Percentiles rank a stretch among this genome's conserved stretches.
These are phyloP conservation scores for Drosophila longiperda DNA, from an alignment of 2,888 invertebrate species.

Conservation along the genomic window DNA sequence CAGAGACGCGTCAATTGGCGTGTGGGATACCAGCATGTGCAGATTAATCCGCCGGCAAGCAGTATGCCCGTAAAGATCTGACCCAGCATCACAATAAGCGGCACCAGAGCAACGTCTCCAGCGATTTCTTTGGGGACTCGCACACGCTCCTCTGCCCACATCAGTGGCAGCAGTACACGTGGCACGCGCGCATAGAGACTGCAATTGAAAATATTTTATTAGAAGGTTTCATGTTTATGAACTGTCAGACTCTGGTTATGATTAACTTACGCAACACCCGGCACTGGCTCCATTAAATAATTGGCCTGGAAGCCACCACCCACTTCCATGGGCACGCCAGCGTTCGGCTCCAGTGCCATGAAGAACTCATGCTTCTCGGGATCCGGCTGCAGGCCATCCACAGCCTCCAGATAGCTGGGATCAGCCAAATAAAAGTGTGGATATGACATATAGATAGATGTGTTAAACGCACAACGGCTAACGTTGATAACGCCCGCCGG, in stretches of 20 bases:
- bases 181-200: slow-evolving; percentile 72
- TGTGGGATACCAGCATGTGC: slow-evolving; percentile 83
- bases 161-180: slow-evolving; percentile 89
- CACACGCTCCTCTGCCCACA: slow-evolving; percentile 91
- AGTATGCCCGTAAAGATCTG: slow-evolving; percentile 85
- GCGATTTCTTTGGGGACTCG: slow-evolving; percentile 87
- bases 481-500: slow-evolving; percentile 91
- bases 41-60: slow-evolving; percentile 84
- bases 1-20: slow-evolving; percentile 70
- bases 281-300: slow-evolving; percentile 88
- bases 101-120: slow-evolving; percentile 86
- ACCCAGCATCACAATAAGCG: slow-evolving; percentile 86
- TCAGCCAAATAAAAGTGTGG: slow-evolving; percentile 94
- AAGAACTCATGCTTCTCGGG: slow-evolving; percentile 90
- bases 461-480: slow-evolving; percentile 89
- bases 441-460: slow-evolving; percentile 92
- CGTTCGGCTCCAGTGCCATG: slow-evolving; percentile 90
- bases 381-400: slow-evolving; percentile 90
- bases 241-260: not conserved
- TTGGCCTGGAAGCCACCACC: slow-evolving; percentile 92
- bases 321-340: slow-evolving; percentile 92
- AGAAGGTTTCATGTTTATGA: not conserved
- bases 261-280: slow-evolving; percentile 87
- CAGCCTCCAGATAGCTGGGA: slow-evolving; percentile 87
- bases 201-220: slow-evolving; percentile 13